Evolutionary conservation across 1,140 invertebrate species (phyloP), one percentile per base, ranked within the genome.

Genomic region (Palaemon carinicauda): DNA sequence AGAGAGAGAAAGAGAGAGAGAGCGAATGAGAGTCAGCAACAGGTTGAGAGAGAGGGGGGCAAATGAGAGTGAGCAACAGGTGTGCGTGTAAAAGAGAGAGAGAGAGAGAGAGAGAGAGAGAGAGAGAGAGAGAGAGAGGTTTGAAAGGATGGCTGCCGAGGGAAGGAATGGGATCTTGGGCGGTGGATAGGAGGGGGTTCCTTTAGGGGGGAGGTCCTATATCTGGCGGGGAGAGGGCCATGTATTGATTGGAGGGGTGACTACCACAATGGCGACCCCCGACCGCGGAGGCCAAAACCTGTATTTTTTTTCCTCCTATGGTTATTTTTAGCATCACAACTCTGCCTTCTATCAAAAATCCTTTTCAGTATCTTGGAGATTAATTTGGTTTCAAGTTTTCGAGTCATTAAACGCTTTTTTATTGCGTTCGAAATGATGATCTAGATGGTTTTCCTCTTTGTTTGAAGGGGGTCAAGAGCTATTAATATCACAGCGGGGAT

Each of bases 51-150:
- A 73, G 17, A 73, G 12, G 12, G 41, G 14, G 24, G 21, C 5
- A 73, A 73, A 1, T 5, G 33, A 24, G 24, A 24, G 24, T 75
- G 29, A 75, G 27, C 17, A 29, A 29, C n/a, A 73, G 17, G 21
- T 33, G 24, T 7, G 69, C 29, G 9, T 29, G 69, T 29, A 27
- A 73, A 27, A 73, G 69, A 73, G 69, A 73, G 69, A 73, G 69
- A 73, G 69, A 73, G 69, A 73, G 69, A 73, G 69, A 73, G 69
- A 73, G 69, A 73, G 69, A 73, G 69, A 73, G 69, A 73, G 69
- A 73, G 69, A 73, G 69, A 73, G 69, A 75, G 73, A 75, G 73
- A 75, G 73, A 75, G 73, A 75, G 73, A 75, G 51, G 73, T n/a
- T 33, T 21, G 73, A 75, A 50, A 75, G 73, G 17, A 24, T 21